A percentile compares a stretch with the other conserved stretches of the same genome.
These are phyloP conservation scores for Coracopsis vasa DNA, from an alignment of 2,113 vertebrate genomes.

Conservation along the genomic window DNA sequence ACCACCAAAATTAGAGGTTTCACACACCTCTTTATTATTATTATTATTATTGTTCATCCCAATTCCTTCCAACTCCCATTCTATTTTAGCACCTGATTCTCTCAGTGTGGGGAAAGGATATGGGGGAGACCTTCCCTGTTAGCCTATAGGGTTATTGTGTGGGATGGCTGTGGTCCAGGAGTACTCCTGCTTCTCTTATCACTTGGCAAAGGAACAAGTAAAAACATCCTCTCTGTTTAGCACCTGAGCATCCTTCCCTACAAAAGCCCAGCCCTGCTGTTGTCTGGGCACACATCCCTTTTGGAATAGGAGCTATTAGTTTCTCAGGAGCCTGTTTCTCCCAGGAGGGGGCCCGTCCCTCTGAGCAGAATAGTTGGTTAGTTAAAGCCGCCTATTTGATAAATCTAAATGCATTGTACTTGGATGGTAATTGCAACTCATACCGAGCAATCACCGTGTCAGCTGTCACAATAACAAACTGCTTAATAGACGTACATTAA, in stretches of 20 bases:
- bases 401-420: background rate
- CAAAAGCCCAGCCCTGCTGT: constrained; percentile 34
- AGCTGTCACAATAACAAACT: constrained; percentile 43
- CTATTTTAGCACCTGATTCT: background rate
- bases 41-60: background rate
- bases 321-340: background rate
- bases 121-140: background rate
- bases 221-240: background rate
- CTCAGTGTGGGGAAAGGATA: background rate
- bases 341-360: background rate
- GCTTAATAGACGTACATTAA: background rate
- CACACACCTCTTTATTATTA: too few relatives aligned
- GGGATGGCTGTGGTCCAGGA: background rate
- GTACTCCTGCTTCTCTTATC: background rate
- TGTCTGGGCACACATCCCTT: constrained; percentile 22
- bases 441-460: background rate
- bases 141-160: background rate
- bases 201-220: background rate
- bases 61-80: background rate
- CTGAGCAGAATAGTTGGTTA: background rate
- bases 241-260: constrained; percentile 31
- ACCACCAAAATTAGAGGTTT: background rate
- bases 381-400: background rate
- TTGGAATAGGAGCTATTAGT: background rate
- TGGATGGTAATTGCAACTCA: background rate